phyloP scores from a whole-genome alignment of 2,888 invertebrate species.

The Sipunculus nudus region DNA sequence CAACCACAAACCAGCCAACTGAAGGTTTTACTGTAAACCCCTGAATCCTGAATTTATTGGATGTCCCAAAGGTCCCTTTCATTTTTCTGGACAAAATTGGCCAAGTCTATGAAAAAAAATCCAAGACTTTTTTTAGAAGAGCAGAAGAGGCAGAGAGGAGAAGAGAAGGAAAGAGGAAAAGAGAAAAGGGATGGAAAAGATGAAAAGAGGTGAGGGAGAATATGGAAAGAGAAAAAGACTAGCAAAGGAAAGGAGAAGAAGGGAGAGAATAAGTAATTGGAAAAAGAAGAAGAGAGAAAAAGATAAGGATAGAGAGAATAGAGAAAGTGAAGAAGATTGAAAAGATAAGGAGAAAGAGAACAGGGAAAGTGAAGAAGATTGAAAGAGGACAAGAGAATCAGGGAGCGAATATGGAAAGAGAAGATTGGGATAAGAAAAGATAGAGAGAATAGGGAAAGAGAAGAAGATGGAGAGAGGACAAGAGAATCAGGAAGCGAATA shows the following conservation, averaged over 20 bases:
- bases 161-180: not conserved
- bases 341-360: not conserved
- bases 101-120: no score
- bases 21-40: no score
- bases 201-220: not conserved
- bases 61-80: no score
- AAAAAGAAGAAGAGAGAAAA: not conserved
- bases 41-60: no score
- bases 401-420: not conserved
- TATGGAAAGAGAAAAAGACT: not conserved
- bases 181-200: not conserved
- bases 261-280: not conserved
- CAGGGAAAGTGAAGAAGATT: not conserved
- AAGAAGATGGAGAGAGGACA: not conserved
- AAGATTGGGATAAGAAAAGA: not conserved
- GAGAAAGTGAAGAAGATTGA: not conserved
- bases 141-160: not conserved
- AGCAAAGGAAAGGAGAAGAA: not conserved
- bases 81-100: no score
- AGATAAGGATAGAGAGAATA: no score
- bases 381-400: not conserved
- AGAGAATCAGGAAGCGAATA: no score
- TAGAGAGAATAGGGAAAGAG: not conserved
- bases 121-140: no score
- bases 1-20: no score